phyloP scores from a whole-genome alignment of 1,140 invertebrate species.

The Platyscapa corneri region DNA sequence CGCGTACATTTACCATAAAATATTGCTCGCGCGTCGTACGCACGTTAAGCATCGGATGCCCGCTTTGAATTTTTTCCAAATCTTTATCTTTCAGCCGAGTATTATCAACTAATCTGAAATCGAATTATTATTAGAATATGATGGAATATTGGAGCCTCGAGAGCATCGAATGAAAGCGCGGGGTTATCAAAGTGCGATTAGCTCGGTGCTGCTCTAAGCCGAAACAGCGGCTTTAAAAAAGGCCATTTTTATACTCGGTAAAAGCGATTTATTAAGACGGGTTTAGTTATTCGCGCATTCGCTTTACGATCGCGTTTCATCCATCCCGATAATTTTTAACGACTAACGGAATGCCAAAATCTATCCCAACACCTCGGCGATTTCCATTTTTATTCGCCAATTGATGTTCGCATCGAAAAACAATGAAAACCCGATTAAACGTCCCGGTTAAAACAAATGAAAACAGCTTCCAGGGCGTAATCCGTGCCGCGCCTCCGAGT shows the following conservation, averaged over 20 bases:
- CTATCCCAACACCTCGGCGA: background rate
- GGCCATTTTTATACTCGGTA: background rate
- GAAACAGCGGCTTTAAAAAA: background rate
- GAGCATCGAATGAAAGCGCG: background rate
- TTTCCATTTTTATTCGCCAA: background rate
- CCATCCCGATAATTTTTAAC: background rate
- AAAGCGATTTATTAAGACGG: background rate
- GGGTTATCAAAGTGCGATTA: background rate
- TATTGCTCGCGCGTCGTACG: too few relatives aligned
- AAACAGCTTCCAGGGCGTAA: background rate
- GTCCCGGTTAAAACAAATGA: background rate
- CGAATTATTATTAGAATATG: too few relatives aligned
- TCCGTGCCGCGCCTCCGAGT: background rate
- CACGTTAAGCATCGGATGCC: too few relatives aligned
- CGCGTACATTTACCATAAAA: too few relatives aligned
- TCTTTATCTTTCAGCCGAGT: too few relatives aligned
- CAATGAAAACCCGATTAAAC: background rate
- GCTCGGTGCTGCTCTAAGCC: background rate
- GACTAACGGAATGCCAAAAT: background rate
- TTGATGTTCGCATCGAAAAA: background rate
- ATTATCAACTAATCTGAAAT: too few relatives aligned
- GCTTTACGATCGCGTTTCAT: background rate
- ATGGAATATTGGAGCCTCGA: too few relatives aligned
- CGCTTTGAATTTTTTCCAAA: too few relatives aligned
- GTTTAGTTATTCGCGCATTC: background rate